Evolutionary conservation across 30 jellyfish, hydroid and myxozoan genomes (phyloP).

Genomic region (Hydra vulgaris): DNA sequence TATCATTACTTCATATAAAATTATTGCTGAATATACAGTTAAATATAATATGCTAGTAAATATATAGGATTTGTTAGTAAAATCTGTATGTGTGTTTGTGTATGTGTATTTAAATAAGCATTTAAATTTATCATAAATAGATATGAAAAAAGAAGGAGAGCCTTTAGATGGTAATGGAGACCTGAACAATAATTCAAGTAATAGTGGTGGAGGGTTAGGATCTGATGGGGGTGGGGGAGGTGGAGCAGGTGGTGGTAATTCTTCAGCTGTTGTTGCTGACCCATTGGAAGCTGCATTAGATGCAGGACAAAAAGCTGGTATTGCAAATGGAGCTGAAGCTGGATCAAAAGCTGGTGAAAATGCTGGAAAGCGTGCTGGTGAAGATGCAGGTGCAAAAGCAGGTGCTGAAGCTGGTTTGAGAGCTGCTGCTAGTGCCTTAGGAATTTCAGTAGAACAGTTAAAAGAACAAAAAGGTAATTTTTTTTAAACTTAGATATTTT

Average conservation of each 20-base stretch:
- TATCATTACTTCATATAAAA: no score
- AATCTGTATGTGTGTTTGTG: no score
- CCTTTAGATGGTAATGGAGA: constrained; percentile 26
- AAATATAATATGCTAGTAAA: no score
- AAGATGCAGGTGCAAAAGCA: constrained; percentile 81
- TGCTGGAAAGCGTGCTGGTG: constrained; percentile 80
- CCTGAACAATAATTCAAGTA: constrained; percentile 13
- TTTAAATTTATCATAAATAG: no score
- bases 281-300: constrained; percentile 76
- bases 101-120: no score
- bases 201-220: constrained; percentile 28
- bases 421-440: constrained; percentile 89
- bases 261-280: constrained; percentile 26
- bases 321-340: constrained; percentile 68
- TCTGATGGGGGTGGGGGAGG: not conserved
- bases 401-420: constrained; percentile 67
- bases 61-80: no score
- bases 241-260: constrained; percentile 15
- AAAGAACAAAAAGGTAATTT: constrained; percentile 42
- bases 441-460: constrained; percentile 54
- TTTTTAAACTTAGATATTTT: no score
- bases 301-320: constrained; percentile 82
- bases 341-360: constrained; percentile 82
- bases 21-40: no score
- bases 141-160: constrained; percentile 25